Conservation (phyloP, 2,888 invertebrate genomes). For the Dusona sp. region DNA sequence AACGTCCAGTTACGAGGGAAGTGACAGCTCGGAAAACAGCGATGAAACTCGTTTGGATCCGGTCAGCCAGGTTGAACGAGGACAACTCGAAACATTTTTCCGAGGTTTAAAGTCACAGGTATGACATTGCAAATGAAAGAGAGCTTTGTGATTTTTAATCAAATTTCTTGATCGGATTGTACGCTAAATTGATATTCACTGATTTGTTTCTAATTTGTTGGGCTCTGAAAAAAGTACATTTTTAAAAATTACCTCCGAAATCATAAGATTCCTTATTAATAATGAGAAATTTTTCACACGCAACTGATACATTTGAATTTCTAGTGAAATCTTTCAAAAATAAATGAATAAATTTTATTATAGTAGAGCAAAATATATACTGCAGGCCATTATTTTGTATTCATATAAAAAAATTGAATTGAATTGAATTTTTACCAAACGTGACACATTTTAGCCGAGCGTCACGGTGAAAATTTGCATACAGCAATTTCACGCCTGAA, state of each 20-base stretch:
- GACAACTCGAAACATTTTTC: conserved; percentile 90
- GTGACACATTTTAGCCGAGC: not conserved
- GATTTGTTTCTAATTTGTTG: too few relatives aligned
- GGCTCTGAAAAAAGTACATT: too few relatives aligned
- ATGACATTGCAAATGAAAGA: conserved; percentile 53
- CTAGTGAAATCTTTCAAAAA: too few relatives aligned
- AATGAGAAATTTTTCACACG: too few relatives aligned
- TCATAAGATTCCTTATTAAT: too few relatives aligned
- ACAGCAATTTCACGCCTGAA: too few relatives aligned
- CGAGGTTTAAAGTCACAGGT: conserved; percentile 91
- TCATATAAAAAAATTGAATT: too few relatives aligned
- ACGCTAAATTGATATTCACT: not conserved
- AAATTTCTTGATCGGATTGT: not conserved
- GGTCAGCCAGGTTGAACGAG: conserved; percentile 88
- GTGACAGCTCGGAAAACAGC: conserved; percentile 86
- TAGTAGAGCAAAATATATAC: too few relatives aligned
- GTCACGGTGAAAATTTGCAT: not conserved
- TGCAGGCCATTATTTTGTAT: too few relatives aligned
- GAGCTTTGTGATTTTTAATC: not conserved
- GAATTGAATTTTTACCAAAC: not conserved
- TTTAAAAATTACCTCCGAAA: too few relatives aligned
- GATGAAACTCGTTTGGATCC: conserved; percentile 85
- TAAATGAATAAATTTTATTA: too few relatives aligned
- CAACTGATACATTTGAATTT: too few relatives aligned
- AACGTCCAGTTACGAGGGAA: conserved; percentile 86